phyloP scores from a whole-genome alignment of 2,113 vertebrate species.

The Phalacrocorax aristotelis region DNA sequence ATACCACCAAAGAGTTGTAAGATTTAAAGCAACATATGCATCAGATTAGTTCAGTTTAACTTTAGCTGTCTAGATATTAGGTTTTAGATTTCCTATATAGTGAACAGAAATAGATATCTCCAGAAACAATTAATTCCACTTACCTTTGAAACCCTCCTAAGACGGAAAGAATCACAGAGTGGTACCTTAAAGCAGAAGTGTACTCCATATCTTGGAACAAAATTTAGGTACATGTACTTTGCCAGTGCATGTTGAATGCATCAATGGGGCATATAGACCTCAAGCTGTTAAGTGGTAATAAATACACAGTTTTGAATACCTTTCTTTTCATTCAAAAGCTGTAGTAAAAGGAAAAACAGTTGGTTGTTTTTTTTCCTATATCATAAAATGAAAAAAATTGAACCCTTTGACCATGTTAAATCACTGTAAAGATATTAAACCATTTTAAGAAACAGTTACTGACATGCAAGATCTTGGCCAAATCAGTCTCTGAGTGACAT shows the following conservation, averaged over 20 bases:
- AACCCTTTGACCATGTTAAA: neutral
- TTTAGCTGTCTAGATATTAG: neutral
- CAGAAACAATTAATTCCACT: neutral
- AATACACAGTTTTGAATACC: neutral
- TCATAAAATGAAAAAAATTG: neutral
- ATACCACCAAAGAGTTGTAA: neutral
- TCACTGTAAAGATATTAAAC: neutral
- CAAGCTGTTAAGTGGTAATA: neutral
- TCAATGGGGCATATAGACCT: fast-evolving
- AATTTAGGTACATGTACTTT: neutral
- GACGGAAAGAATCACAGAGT: neutral
- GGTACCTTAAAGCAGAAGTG: neutral
- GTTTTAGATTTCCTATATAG: neutral
- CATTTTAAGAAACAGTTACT: constrained; percentile 7
- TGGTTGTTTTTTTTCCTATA: neutral
- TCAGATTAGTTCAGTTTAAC: neutral
- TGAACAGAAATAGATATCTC: neutral
- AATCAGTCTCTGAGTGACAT: constrained; percentile 20
- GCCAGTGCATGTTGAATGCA: neutral
- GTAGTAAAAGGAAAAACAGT: neutral
- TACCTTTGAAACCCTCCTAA: neutral
- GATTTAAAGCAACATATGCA: neutral
- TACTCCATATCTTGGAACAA: neutral
- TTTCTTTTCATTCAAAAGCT: neutral
- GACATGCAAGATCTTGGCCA: neutral